These are phyloP conservation scores for Lasioglossum zephyrum DNA, from an alignment of 2,888 invertebrate genomes.

Conservation along the genomic window DNA sequence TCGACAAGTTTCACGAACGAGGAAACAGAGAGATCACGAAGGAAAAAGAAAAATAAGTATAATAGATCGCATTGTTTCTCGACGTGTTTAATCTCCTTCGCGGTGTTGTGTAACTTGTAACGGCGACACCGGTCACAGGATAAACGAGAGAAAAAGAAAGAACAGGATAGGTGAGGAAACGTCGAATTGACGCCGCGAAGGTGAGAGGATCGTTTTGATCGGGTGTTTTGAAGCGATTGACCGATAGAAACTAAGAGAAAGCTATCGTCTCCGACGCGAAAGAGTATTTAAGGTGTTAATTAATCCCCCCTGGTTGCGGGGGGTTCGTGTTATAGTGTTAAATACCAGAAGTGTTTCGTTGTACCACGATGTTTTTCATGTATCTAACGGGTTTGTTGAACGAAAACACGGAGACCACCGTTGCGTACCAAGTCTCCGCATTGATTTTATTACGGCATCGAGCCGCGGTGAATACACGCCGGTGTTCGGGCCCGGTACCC, in stretches of 20 bases:
- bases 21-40: background rate
- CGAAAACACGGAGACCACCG: slow-evolving; percentile 3
- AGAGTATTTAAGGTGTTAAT: slow-evolving; percentile 34
- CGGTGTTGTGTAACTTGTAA: slow-evolving; percentile 5
- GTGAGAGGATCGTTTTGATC: background rate
- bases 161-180: background rate
- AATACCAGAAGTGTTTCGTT: slow-evolving; percentile 53
- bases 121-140: background rate
- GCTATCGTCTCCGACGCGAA: slow-evolving; percentile 24
- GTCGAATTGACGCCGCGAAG: slow-evolving; percentile 1
- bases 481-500: slow-evolving; percentile 10
- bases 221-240: background rate
- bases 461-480: slow-evolving; percentile 43
- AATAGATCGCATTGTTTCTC: background rate
- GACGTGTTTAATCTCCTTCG: slow-evolving; percentile 18
- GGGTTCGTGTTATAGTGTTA: slow-evolving; percentile 50
- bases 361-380: slow-evolving; percentile 54
- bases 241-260: background rate
- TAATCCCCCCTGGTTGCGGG: background rate
- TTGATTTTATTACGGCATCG: slow-evolving; percentile 35
- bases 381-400: slow-evolving; percentile 30
- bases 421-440: slow-evolving; percentile 25
- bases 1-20: background rate
- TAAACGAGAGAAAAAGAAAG: background rate
- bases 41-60: background rate